A percentile compares a stretch with the other conserved stretches of the same genome.
Evolutionary conservation across 2,888 invertebrate species (phyloP).

Genomic region (Pristionchus entomophagus): DNA sequence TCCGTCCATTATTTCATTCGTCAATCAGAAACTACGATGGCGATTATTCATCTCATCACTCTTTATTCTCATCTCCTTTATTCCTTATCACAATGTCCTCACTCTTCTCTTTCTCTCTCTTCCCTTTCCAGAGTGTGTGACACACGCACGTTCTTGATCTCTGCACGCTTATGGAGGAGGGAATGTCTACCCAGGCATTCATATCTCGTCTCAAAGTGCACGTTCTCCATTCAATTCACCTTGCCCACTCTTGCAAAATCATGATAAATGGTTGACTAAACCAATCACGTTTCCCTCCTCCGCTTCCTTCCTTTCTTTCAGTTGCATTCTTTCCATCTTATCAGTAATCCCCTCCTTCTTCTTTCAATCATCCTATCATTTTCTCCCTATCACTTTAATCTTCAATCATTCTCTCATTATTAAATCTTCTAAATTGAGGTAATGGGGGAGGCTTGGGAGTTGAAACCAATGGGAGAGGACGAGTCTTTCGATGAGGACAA

Average conservation of each 20-base stretch:
- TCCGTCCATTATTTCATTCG: neutral
- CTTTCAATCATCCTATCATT: neutral
- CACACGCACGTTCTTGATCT: constrained; percentile 11
- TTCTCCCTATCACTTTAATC: neutral
- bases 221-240: neutral
- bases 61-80: constrained; percentile 13
- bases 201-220: too few relatives aligned
- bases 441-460: constrained; percentile 44
- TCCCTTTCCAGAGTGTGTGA: neutral
- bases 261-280: neutral
- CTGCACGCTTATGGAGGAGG: neutral
- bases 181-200: too few relatives aligned
- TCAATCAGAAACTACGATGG: neutral
- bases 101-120: neutral
- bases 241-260: neutral
- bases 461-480: constrained; percentile 34
- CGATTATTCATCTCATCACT: constrained; percentile 13
- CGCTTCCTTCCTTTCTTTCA: neutral
- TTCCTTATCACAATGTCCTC: constrained; percentile 26
- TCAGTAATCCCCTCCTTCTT: constrained; percentile 14
- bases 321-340: constrained; percentile 22
- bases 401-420: neutral
- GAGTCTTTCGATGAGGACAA: constrained; percentile 22
- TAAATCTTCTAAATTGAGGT: neutral
- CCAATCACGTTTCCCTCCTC: neutral